Percentiles rank a stretch among this genome's conserved stretches.
phyloP scores from a whole-genome alignment of 1,140 invertebrate species.

The Atopsyche davidsoni region DNA sequence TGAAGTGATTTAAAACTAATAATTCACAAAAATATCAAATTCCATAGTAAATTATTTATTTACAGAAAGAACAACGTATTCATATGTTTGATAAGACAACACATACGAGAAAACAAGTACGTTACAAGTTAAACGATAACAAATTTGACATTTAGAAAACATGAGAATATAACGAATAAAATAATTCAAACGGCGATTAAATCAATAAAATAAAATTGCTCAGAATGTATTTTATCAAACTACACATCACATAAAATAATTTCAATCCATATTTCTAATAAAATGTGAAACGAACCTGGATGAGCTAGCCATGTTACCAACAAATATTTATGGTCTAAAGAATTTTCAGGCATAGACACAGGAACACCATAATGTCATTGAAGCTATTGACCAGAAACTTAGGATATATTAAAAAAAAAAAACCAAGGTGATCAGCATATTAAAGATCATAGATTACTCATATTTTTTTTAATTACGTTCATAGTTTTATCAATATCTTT shows the following conservation, averaged over 20 bases:
- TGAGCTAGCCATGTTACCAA: slow-evolving; percentile 47
- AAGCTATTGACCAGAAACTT: no score
- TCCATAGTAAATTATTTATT: not conserved
- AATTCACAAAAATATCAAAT: not conserved
- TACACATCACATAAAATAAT: no score
- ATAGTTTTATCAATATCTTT: no score
- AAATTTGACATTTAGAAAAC: not conserved
- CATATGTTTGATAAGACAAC: no score
- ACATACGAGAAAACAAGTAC: no score
- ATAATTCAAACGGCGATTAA: not conserved
- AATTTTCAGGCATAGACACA: not conserved
- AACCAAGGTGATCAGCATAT: no score
- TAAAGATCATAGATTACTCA: no score
- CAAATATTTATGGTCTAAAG: not conserved
- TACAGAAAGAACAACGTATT: no score
- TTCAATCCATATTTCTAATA: slow-evolving; percentile 7
- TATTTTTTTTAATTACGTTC: no score
- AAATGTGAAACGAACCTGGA: slow-evolving; percentile 47
- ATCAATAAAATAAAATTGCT: not conserved
- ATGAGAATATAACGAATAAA: not conserved
- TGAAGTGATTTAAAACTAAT: not conserved
- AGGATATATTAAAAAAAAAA: no score
- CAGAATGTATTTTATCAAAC: not conserved
- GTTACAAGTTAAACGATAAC: not conserved
- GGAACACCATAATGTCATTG: not conserved